Base-by-base conservation (phyloP, 1,140 invertebrate species). In the Microplitis demolitor region DNA sequence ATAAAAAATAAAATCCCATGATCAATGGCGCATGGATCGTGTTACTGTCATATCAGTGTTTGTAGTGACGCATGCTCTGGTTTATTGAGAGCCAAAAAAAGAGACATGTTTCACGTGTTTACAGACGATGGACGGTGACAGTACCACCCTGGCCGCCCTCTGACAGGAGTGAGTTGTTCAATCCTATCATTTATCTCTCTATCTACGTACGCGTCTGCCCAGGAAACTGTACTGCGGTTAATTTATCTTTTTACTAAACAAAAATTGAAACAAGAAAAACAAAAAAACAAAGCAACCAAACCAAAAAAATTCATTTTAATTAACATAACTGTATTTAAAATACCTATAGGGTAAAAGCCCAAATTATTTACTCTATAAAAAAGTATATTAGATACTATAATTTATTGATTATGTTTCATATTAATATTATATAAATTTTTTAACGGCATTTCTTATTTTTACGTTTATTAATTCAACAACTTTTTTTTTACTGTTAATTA, bases 61-160 rank as follows among this genome's bases (percentile, higher is more conserved):
- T 69, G 78, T 83, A 82, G 79, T 74, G 77, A 78, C 76, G 84
- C 83, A 85, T 84, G 81, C 78, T 82, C 78, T 80, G 35, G 35
- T 74, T 72, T 75, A 71, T 67, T 72, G 60, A 79, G 82, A 80
- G 77, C 76, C 78, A 80, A 78, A 79, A 24, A 83, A 81, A 80
- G 77, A 83, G 80, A 83, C 78, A 77, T 80, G 71, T 85, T 84
- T 85, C 72, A 81, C 82, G 76, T 85, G 81, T 85, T 87, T 84
- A 80, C 86, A 87, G 86, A 87, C 81, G 78, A 80, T 81, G 83
- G 85, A 87, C 81, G 85, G 80, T 80, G 86, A 87, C 84, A 85
- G 80, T 74, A 79, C 84, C 83, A 85, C 82, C 80, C 80, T 87
- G 86, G 84, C 84, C 80, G 85, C 84, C 81, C 84, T 85, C 80